Conservation (phyloP, 2,113 vertebrate species). For the Tyto alba region DNA sequence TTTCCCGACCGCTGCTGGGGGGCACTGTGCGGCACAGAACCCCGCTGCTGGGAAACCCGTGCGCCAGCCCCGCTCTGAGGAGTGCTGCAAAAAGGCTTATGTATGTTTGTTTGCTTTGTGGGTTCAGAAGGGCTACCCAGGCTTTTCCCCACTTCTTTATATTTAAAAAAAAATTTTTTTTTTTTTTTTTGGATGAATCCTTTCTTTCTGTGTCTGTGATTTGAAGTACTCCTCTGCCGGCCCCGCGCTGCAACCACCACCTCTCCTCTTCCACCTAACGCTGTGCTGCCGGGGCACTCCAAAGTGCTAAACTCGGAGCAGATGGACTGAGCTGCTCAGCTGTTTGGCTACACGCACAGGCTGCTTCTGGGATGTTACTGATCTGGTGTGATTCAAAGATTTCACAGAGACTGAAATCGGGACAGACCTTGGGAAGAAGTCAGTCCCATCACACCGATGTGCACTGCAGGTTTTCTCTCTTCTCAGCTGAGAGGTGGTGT, state of each 20-base stretch:
- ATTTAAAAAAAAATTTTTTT: no score
- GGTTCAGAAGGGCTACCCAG: background rate
- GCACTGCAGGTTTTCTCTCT: background rate
- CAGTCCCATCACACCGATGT: rapidly evolving
- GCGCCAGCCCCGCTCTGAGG: background rate
- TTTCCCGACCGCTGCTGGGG: background rate
- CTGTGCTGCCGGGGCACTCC: background rate
- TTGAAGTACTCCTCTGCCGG: background rate
- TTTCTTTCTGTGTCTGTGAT: background rate
- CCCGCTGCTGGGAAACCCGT: background rate
- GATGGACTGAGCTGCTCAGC: background rate
- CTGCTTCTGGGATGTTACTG: background rate
- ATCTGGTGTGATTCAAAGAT: background rate
- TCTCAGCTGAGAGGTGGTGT: rapidly evolving
- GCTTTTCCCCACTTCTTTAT: background rate
- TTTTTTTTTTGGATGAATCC: background rate
- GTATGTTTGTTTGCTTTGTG: background rate
- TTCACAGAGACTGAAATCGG: background rate
- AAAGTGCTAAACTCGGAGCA: background rate
- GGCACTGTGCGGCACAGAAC: background rate
- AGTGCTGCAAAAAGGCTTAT: background rate
- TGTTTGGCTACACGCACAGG: background rate
- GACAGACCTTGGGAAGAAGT: background rate
- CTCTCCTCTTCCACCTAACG: background rate
- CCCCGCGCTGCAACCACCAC: background rate